Percentiles rank a stretch among this genome's conserved stretches.
phyloP scores from a whole-genome alignment of 2,888 invertebrate genomes.

The Drosophila vallismaia region DNA sequence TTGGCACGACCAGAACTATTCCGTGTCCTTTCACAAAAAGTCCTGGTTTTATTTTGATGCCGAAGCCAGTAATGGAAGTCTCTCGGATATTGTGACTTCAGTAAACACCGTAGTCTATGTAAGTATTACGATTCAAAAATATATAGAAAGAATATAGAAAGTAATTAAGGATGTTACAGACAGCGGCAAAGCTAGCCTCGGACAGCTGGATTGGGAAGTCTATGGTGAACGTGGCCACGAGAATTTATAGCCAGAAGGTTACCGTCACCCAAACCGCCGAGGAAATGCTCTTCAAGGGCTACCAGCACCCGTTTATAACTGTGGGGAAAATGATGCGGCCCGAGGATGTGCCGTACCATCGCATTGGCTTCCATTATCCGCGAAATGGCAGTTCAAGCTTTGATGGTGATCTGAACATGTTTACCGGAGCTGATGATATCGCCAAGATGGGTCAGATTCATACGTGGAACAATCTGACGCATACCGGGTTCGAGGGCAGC shows the following conservation, averaged over 20 bases:
- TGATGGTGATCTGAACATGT: constrained; percentile 91
- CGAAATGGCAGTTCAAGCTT: constrained; percentile 90
- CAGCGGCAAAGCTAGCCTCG: constrained; percentile 57
- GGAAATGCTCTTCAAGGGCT: constrained; percentile 91
- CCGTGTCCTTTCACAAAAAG: constrained; percentile 89
- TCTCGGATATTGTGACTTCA: constrained; percentile 89
- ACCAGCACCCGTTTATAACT: constrained; percentile 88
- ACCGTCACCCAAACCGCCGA: constrained; percentile 87
- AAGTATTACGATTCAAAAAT: constrained; percentile 81
- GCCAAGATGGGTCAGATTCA: constrained; percentile 88
- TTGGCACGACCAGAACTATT: constrained; percentile 89
- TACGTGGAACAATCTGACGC: constrained; percentile 89
- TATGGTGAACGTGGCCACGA: background rate
- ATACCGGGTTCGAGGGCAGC: constrained; percentile 85
- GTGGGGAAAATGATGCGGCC: constrained; percentile 86
- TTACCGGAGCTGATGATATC: constrained; percentile 88
- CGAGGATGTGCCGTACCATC: constrained; percentile 87
- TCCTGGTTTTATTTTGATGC: constrained; percentile 89
- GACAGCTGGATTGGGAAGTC: constrained; percentile 3
- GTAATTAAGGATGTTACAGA: constrained; percentile 73
- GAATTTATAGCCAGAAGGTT: constrained; percentile 82
- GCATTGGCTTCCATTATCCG: constrained; percentile 93
- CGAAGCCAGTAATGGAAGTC: constrained; percentile 87
- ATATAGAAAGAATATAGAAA: too few relatives aligned
- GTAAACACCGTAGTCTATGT: constrained; percentile 92